These are phyloP conservation scores for Monoplex corrugatus DNA, from an alignment of 2,888 invertebrate genomes.

Conservation along the genomic window DNA sequence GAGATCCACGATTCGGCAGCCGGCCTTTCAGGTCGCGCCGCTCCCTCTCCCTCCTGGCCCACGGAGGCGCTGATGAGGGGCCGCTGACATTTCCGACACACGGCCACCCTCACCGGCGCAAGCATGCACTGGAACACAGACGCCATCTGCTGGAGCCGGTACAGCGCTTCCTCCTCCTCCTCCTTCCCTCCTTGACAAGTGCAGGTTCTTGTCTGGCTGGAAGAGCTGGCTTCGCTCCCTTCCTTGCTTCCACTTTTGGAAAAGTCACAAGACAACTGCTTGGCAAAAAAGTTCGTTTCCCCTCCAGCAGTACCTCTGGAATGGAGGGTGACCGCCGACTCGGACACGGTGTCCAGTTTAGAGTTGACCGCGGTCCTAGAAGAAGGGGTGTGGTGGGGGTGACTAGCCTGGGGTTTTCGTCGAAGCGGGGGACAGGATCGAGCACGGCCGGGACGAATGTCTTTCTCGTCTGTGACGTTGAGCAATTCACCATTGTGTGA, in stretches of 20 bases:
- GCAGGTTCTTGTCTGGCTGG: constrained; percentile 51
- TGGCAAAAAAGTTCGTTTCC: constrained; percentile 36
- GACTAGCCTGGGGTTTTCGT: neutral
- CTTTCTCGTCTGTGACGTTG: constrained; percentile 40
- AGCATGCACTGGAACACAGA: constrained; percentile 59
- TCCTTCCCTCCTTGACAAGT: constrained; percentile 19
- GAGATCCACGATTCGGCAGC: neutral
- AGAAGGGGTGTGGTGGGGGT: neutral
- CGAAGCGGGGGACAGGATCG: constrained; percentile 56
- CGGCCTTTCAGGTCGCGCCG: neutral
- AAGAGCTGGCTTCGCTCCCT: constrained; percentile 46
- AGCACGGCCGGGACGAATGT: constrained; percentile 41
- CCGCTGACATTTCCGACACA: constrained; percentile 61
- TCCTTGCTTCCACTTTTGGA: constrained; percentile 53
- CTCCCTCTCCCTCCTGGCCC: neutral
- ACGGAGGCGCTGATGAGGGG: constrained; percentile 21
- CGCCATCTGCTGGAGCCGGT: constrained; percentile 55
- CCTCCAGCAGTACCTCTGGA: neutral
- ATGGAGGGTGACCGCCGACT: constrained; percentile 17
- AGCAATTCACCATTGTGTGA: constrained; percentile 50
- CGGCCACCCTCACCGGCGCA: constrained; percentile 57
- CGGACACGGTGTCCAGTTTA: constrained; percentile 30
- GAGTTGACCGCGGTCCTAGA: neutral
- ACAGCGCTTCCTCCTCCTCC: constrained; percentile 32
- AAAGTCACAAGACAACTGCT: neutral